Percentiles rank a stretch among this genome's conserved stretches.
Evolutionary conservation across 2,888 invertebrate genomes (phyloP).

Genomic region (Pristionchus mayeri): DNA sequence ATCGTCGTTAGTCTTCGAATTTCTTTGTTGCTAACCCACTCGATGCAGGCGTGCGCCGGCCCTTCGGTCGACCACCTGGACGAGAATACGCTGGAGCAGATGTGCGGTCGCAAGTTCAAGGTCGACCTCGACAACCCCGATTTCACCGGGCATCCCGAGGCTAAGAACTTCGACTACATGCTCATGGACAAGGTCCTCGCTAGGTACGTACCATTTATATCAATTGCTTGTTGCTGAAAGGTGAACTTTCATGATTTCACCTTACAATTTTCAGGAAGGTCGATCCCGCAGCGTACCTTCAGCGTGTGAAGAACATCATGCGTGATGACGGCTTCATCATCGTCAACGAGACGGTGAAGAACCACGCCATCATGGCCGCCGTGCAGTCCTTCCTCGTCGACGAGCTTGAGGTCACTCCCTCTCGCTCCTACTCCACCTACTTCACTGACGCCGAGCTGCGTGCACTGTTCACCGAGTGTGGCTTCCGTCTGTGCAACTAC

Average conservation of each 20-base stretch:
- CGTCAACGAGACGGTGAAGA: constrained; percentile 74
- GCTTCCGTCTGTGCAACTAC: constrained; percentile 72
- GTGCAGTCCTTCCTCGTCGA: constrained; percentile 48
- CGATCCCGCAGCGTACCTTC: constrained; percentile 69
- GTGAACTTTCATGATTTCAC: neutral
- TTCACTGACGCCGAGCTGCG: constrained; percentile 68
- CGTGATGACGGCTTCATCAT: constrained; percentile 78
- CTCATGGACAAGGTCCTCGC: constrained; percentile 72
- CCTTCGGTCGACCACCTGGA: constrained; percentile 71
- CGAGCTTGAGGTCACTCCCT: constrained; percentile 25
- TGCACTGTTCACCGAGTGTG: constrained; percentile 68
- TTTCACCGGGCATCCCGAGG: constrained; percentile 65
- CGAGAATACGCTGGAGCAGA: constrained; percentile 71
- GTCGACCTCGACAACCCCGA: constrained; percentile 61
- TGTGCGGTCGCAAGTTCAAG: constrained; percentile 69
- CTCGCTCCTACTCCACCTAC: constrained; percentile 68
- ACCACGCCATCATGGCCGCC: constrained; percentile 43
- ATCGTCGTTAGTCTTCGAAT: neutral
- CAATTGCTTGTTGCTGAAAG: neutral
- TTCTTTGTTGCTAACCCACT: neutral
- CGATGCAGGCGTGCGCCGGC: constrained; percentile 56
- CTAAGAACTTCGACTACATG: constrained; percentile 72
- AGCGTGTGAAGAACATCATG: constrained; percentile 67
- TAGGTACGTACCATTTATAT: constrained; percentile 51
- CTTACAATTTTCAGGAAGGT: constrained; percentile 65